Conservation (phyloP, 1,140 invertebrate genomes). For the Reticulitermes speratus region DNA sequence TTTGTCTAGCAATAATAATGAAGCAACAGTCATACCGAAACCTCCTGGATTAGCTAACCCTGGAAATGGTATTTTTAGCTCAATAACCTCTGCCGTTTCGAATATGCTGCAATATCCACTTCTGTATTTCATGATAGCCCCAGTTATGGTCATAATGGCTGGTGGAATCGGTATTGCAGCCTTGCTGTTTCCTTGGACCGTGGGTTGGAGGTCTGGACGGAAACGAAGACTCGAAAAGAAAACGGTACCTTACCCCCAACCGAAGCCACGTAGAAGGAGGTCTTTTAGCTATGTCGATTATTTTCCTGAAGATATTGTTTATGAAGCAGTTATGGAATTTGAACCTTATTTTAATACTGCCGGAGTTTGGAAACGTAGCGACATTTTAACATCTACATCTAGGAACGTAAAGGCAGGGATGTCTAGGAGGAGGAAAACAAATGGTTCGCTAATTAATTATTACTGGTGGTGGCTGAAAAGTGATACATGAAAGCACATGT, state of each 20-base stretch:
- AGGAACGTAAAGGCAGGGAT: not conserved
- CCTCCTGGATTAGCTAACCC: not conserved
- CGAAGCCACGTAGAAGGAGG: not conserved
- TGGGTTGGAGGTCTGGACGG: not conserved
- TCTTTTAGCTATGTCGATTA: not conserved
- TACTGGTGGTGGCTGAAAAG: not conserved
- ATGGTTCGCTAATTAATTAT: not conserved
- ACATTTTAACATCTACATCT: not conserved
- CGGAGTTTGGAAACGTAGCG: not conserved
- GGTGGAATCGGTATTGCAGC: not conserved
- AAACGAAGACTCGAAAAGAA: not conserved
- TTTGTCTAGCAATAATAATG: not conserved
- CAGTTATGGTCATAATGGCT: not conserved
- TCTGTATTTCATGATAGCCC: not conserved
- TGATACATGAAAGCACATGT: not conserved
- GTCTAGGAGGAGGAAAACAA: not conserved
- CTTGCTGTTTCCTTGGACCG: not conserved
- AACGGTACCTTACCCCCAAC: not conserved
- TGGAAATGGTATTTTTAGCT: not conserved
- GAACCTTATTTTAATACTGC: not conserved
- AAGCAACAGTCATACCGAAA: not conserved
- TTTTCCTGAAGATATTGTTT: not conserved
- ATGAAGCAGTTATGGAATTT: not conserved
- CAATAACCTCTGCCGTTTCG: not conserved
- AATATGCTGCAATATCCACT: not conserved